A percentile compares a stretch with the other conserved stretches of the same genome.
Conservation (phyloP, 2,113 vertebrate genomes). For the Eulemur macaco region DNA sequence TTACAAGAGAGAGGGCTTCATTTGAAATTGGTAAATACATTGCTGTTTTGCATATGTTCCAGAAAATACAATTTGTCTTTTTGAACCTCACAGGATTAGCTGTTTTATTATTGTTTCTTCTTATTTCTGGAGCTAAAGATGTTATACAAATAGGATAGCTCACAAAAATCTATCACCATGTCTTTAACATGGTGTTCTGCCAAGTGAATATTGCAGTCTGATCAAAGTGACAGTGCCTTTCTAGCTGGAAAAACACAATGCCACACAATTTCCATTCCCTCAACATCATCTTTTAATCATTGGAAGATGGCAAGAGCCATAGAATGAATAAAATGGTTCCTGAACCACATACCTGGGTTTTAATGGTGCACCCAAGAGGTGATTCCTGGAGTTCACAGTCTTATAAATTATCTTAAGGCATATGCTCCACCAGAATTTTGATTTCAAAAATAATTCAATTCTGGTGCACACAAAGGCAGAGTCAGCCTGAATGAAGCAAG, state of each 20-base stretch:
- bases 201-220: constrained; percentile 17
- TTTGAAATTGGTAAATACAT: constrained; percentile 27
- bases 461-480: not conserved
- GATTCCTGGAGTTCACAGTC: not conserved
- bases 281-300: not conserved
- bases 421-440: not conserved
- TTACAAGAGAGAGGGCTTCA: constrained; percentile 36
- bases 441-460: constrained; percentile 50
- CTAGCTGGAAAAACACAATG: not conserved
- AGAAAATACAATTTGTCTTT: constrained; percentile 25
- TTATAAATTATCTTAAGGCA: not conserved
- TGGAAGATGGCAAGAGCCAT: not conserved
- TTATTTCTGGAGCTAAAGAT: constrained; percentile 41
- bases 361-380: not conserved
- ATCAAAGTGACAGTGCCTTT: constrained; percentile 34
- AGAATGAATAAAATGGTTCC: not conserved
- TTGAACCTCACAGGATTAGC: not conserved
- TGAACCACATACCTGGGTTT: not conserved
- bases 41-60: constrained; percentile 28
- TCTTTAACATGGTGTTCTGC: constrained; percentile 43
- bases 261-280: not conserved
- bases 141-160: not conserved
- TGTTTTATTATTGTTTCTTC: not conserved
- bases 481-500: not conserved
- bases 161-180: not conserved